phyloP scores from a whole-genome alignment of 1,140 invertebrate species.

The Pseudomyrmex sp. region DNA sequence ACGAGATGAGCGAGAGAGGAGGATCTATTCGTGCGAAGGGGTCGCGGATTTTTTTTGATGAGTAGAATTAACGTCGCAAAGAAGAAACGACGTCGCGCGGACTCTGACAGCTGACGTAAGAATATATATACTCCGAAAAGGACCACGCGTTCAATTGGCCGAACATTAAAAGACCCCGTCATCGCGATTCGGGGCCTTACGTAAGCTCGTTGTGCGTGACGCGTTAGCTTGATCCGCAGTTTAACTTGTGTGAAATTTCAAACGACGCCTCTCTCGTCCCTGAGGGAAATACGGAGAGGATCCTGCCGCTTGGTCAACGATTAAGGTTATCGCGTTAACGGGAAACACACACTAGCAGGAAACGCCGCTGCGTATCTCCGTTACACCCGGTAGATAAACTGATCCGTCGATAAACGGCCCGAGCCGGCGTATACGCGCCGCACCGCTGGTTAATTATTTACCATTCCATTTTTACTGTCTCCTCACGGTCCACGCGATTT shows the following conservation, averaged over 20 bases:
- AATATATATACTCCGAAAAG: slow-evolving; percentile 50
- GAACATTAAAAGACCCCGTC: slow-evolving; percentile 66
- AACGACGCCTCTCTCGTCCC: no score
- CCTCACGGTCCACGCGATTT: neutral
- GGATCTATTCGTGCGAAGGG: neutral
- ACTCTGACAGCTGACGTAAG: slow-evolving; percentile 66
- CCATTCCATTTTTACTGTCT: slow-evolving; percentile 12
- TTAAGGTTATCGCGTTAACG: slow-evolving; percentile 76
- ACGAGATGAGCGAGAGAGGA: neutral
- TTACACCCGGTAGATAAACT: slow-evolving; percentile 75
- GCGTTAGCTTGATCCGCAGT: no score
- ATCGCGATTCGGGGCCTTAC: slow-evolving; percentile 60
- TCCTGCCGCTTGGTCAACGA: slow-evolving; percentile 61
- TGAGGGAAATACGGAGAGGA: slow-evolving; percentile 13
- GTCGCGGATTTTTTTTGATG: slow-evolving; percentile 29
- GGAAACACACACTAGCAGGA: slow-evolving; percentile 70
- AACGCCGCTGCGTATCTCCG: slow-evolving; percentile 68
- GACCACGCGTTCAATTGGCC: slow-evolving; percentile 73
- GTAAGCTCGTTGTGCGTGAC: slow-evolving; percentile 54
- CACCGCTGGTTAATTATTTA: slow-evolving; percentile 62
- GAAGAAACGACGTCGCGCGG: slow-evolving; percentile 6
- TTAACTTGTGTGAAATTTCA: no score
- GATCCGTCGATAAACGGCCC: slow-evolving; percentile 73
- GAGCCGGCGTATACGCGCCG: slow-evolving; percentile 54
- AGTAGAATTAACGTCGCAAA: slow-evolving; percentile 3